Evolutionary conservation across 2,113 vertebrate species (phyloP), one percentile per base, ranked within the genome.

Genomic region (Nesoenas mayeri): DNA sequence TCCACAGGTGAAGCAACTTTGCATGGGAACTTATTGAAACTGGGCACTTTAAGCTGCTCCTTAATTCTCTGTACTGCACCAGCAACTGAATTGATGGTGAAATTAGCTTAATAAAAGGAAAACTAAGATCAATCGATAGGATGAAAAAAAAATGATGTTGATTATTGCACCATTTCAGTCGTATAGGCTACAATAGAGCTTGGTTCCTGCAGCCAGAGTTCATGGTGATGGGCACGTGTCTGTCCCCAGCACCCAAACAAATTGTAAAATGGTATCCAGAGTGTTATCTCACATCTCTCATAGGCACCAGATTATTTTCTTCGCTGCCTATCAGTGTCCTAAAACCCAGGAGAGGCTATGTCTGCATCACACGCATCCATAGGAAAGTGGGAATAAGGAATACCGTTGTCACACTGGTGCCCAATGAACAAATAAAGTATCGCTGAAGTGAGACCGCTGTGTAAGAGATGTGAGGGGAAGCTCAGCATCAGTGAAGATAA

Each of bases 161-260:
- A 32, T 60, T 60, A 47, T 21, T 42, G 21, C 19, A 42, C 53
- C 4, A 2, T 70, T 71, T 77, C 64, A 85, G 50, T 24, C 16
- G 24, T 51, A 4, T 2, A 69, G 36, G 10, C 12, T 65, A 32
- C 0, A 10, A 21, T 5, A 51, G 36, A 66, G 24, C 12, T 72
- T 48, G 18, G 38, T 5, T 85, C 34, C 32, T 38, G 54, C 54
- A 74, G 40, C 25, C 8, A 12, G 60, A 56, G 67, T 4, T 34
- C 16, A 10, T 19, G 61, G 34, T 26, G 16, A 19, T 2, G 19
- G 40, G 29, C 0, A 2, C 1, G 0, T 2, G 8, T 2, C 26
- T 26, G 9, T 2, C 19, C 32, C 24, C 40, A 42, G 48, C 51
- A 77, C 57, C 31, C 54, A 57, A 44, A 29, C 8, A 47, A 18